Conservation (phyloP, 2,113 vertebrate genomes). For the Panthera leo region DNA sequence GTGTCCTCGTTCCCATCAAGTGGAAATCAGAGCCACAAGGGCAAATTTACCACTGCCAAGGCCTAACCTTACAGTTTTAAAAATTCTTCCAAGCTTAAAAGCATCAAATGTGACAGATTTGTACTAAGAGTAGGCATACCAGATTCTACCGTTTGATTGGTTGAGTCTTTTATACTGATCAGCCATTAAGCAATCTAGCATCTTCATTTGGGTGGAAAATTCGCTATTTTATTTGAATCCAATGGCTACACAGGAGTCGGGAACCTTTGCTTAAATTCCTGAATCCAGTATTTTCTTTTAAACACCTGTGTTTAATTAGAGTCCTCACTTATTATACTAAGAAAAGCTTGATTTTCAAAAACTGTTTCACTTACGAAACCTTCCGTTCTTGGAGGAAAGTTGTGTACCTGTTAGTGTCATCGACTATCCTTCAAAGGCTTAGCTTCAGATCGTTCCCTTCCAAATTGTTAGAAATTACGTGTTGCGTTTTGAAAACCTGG, state of each 20-base stretch:
- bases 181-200: background rate
- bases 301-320: background rate
- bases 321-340: background rate
- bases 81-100: background rate
- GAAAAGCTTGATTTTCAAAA: background rate
- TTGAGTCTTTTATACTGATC: fast-evolving
- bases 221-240: background rate
- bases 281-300: background rate
- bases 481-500: background rate
- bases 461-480: background rate
- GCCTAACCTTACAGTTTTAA: background rate
- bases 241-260: too few relatives aligned
- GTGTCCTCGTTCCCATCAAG: background rate
- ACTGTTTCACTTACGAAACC: background rate
- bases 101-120: fast-evolving
- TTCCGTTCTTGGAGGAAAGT: background rate
- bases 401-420: background rate
- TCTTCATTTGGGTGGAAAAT: background rate
- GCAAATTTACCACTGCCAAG: background rate
- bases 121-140: too few relatives aligned
- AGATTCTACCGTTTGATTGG: slow-evolving; percentile 17
- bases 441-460: background rate
- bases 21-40: background rate
- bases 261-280: background rate
- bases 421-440: background rate